phyloP scores from a whole-genome alignment of 1,140 invertebrate species.

The Aphidius gifuensis region DNA sequence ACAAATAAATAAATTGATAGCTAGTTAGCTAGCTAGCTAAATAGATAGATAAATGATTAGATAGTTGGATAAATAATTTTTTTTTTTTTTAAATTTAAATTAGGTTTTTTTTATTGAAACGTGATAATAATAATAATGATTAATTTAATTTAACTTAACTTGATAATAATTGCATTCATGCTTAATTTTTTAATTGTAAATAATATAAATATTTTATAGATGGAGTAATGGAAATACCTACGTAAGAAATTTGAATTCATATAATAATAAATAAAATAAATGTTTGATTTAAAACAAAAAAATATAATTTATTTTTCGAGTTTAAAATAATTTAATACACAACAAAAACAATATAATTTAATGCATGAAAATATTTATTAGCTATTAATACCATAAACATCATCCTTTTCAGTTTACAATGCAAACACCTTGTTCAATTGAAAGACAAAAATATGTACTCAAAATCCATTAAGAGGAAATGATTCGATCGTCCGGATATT shows the following conservation, averaged over 20 bases:
- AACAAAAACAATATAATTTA: background rate
- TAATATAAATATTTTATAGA: no score
- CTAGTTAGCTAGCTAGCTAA: no score
- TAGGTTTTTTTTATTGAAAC: no score
- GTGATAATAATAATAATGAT: no score
- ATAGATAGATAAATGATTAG: no score
- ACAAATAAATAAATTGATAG: background rate
- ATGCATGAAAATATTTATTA: constrained; percentile 24
- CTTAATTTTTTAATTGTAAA: no score
- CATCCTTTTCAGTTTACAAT: constrained; percentile 45
- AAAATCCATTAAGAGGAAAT: background rate
- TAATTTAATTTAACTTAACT: no score
- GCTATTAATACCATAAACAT: constrained; percentile 44
- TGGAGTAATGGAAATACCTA: no score
- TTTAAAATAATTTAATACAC: constrained; percentile 25
- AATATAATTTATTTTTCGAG: constrained; percentile 17
- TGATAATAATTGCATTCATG: no score
- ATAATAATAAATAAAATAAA: constrained; percentile 26
- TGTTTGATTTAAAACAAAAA: no score
- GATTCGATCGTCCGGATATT: background rate
- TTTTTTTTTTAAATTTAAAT: no score
- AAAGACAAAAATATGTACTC: constrained; percentile 17
- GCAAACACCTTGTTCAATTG: constrained; percentile 33
- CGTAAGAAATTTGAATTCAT: background rate
- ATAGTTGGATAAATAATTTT: no score